Percentiles rank a stretch among this genome's conserved stretches.
These are phyloP conservation scores for Sakesphorus luctuosus DNA, from an alignment of 2,113 vertebrate genomes.

Conservation along the genomic window DNA sequence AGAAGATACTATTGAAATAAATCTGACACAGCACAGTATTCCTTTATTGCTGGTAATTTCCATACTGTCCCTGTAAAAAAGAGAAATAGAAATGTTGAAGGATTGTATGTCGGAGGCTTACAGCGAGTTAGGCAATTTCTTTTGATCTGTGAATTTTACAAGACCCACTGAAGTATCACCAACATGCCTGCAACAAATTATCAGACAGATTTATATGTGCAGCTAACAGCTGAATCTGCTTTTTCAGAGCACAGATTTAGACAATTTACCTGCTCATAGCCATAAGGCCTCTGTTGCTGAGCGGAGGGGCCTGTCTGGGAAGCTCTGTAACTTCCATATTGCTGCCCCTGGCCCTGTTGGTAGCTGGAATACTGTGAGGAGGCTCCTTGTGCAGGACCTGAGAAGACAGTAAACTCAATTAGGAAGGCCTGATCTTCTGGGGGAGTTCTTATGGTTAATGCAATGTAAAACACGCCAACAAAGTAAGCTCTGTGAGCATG, in stretches of 20 bases:
- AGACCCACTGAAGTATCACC: not conserved
- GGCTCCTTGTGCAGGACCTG: constrained; percentile 86
- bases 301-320: constrained; percentile 85
- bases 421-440: not conserved
- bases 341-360: constrained; percentile 91
- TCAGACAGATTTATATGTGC: not conserved
- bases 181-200: not conserved
- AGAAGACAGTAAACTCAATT: not conserved
- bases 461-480: not conserved
- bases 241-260: not conserved
- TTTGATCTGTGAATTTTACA: not conserved
- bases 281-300: constrained; percentile 90
- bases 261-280: constrained; percentile 90
- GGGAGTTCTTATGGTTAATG: not conserved
- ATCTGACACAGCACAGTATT: not conserved
- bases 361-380: constrained; percentile 93
- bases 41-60: constrained; percentile 92
- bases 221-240: not conserved
- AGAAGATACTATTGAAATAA: constrained; percentile 44
- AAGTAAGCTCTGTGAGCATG: not conserved
- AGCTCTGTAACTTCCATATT: constrained; percentile 88
- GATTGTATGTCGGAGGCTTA: not conserved
- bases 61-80: constrained; percentile 88
- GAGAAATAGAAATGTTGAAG: not conserved
- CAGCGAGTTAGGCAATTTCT: not conserved